Conservation (phyloP, 2,797 vertebrate species). For the Picus viridis region DNA sequence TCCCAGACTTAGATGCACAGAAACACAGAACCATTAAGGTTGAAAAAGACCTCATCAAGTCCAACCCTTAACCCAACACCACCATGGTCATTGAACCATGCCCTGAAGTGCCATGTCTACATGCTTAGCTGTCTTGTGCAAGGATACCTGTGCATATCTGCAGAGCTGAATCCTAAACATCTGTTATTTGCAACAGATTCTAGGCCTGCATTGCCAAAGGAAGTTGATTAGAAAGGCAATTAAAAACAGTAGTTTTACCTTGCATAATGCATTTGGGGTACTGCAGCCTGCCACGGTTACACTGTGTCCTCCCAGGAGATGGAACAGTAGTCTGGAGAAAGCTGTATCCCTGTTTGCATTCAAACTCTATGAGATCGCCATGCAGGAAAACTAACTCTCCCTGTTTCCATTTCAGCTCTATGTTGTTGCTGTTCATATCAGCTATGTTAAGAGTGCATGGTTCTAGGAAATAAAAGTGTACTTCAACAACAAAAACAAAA, state of each 20-base stretch:
- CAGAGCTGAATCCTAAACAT: not conserved
- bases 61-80: not conserved
- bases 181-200: not conserved
- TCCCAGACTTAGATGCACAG: not conserved
- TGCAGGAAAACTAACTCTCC: conserved; percentile 74
- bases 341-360: conserved; percentile 73
- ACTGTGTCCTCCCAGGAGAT: conserved; percentile 70
- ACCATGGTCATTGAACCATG: too few relatives aligned
- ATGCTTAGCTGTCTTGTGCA: not conserved
- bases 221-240: not conserved
- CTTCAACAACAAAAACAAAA: not conserved
- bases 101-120: too few relatives aligned
- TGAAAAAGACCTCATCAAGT: too few relatives aligned
- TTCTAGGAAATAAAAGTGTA: conserved; percentile 62
- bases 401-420: conserved; percentile 76
- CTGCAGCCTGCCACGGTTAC: conserved; percentile 63
- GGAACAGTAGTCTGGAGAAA: conserved; percentile 15
- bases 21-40: too few relatives aligned
- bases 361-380: conserved; percentile 79
- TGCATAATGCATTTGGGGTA: conserved; percentile 75
- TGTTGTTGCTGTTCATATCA: conserved; percentile 62
- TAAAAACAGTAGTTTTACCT: conserved; percentile 63
- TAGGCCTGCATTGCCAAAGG: not conserved
- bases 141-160: not conserved
- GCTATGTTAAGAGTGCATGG: conserved; percentile 67